These are phyloP conservation scores for Mamestra brassicae DNA, from an alignment of 2,888 invertebrate genomes.

Conservation along the genomic window DNA sequence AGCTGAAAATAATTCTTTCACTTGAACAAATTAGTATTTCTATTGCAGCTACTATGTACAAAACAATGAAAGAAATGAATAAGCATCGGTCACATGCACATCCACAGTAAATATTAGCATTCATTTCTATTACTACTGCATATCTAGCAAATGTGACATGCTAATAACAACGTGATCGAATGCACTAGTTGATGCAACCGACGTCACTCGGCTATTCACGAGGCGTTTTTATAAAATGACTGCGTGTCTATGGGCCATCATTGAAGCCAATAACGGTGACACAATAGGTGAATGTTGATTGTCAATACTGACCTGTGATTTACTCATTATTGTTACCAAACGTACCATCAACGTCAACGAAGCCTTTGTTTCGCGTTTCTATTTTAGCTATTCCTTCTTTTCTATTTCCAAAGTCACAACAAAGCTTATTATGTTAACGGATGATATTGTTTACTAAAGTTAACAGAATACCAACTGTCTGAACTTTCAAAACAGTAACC, in stretches of 20 bases:
- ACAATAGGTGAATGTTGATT: slow-evolving; percentile 57
- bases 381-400: slow-evolving; percentile 11
- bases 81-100: slow-evolving; percentile 5
- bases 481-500: slow-evolving; percentile 21
- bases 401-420: slow-evolving; percentile 4
- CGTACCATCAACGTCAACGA: slow-evolving; percentile 32
- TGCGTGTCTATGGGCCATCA: slow-evolving; percentile 40
- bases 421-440: slow-evolving; percentile 15
- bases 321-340: slow-evolving; percentile 22
- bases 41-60: background rate
- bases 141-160: slow-evolving; percentile 7
- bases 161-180: slow-evolving; percentile 47
- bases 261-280: slow-evolving; percentile 40
- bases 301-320: slow-evolving; percentile 32
- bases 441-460: slow-evolving; percentile 25
- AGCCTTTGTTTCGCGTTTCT: slow-evolving; percentile 32
- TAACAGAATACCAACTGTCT: slow-evolving; percentile 25
- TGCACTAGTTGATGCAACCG: slow-evolving; percentile 35
- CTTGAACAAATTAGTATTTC: no score
- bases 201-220: slow-evolving; percentile 50
- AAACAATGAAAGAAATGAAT: slow-evolving; percentile 21
- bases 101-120: slow-evolving; percentile 35
- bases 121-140: background rate
- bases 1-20: background rate
- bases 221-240: slow-evolving; percentile 37